phyloP scores from a whole-genome alignment of 1,140 invertebrate genomes.

The Neodiprion fabricii region DNA sequence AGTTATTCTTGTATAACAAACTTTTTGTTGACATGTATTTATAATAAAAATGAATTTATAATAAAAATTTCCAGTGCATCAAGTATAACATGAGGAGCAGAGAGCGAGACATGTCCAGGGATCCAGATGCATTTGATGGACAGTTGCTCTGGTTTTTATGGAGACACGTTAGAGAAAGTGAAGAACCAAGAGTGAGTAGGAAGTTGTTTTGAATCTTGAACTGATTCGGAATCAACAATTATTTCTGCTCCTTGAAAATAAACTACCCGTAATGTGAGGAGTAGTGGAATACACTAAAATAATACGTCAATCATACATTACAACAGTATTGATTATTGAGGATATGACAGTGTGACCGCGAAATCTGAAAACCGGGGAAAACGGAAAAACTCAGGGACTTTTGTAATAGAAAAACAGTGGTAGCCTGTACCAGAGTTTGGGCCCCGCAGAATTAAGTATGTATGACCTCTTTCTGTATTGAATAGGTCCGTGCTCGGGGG shows the following conservation, averaged over 20 bases:
- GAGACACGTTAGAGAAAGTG: slow-evolving; percentile 59
- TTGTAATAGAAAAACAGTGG: too few relatives aligned
- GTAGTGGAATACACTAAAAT: too few relatives aligned
- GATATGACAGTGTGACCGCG: too few relatives aligned
- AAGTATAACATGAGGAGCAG: not conserved
- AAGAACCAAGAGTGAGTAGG: slow-evolving; percentile 40
- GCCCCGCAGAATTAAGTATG: too few relatives aligned
- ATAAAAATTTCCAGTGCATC: not conserved
- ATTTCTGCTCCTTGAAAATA: too few relatives aligned
- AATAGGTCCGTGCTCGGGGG: not conserved
- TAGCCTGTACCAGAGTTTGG: too few relatives aligned
- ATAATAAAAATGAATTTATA: not conserved
- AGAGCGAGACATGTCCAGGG: not conserved
- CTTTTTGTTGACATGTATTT: not conserved
- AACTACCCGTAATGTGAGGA: too few relatives aligned
- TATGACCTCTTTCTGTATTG: not conserved
- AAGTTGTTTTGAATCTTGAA: not conserved
- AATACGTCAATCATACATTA: too few relatives aligned
- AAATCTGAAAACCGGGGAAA: too few relatives aligned
- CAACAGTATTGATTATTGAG: too few relatives aligned
- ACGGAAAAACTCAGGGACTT: too few relatives aligned
- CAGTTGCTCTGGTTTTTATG: slow-evolving; percentile 67
- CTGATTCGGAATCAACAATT: not conserved
- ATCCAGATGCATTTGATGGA: slow-evolving; percentile 54
- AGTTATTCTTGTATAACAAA: not conserved